phyloP scores from a whole-genome alignment of 2,113 vertebrate species.

The Crotalus viridis region DNA sequence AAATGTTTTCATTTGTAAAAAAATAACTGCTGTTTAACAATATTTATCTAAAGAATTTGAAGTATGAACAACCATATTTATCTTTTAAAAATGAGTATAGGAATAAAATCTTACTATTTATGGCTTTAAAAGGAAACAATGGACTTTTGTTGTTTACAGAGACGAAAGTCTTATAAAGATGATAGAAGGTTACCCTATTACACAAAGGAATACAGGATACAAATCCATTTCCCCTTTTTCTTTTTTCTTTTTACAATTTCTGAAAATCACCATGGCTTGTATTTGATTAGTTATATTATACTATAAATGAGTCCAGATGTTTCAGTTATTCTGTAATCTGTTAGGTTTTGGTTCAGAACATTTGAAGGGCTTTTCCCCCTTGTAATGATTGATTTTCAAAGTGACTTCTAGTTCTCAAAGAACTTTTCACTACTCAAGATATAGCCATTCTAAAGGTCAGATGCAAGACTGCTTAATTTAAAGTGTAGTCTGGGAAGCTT shows the following conservation, averaged over 20 bases:
- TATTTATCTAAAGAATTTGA: neutral
- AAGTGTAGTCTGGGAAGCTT: constrained; percentile 45
- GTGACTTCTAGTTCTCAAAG: constrained; percentile 55
- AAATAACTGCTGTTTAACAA: neutral
- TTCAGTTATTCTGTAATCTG: constrained; percentile 76
- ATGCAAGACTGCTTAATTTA: constrained; percentile 53
- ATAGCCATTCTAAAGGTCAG: constrained; percentile 46
- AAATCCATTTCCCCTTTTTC: constrained; percentile 52
- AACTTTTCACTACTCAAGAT: constrained; percentile 54
- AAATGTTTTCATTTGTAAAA: neutral
- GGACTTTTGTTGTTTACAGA: constrained; percentile 26
- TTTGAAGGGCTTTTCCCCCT: constrained; percentile 41
- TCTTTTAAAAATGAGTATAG: constrained; percentile 50
- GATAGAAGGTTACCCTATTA: constrained; percentile 16
- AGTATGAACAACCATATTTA: constrained; percentile 10
- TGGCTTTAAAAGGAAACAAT: constrained; percentile 40
- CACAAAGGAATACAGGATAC: constrained; percentile 30
- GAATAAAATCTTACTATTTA: constrained; percentile 48
- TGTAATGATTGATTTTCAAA: constrained; percentile 71
- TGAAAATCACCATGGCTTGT: constrained; percentile 71
- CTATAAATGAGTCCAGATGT: constrained; percentile 78
- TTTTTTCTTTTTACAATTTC: constrained; percentile 60
- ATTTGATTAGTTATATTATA: constrained; percentile 76
- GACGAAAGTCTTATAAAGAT: constrained; percentile 23
- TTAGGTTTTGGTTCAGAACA: constrained; percentile 71